A percentile compares a stretch with the other conserved stretches of the same genome.
Conservation (phyloP, 2,888 invertebrate species). For the Pandemis corylana region DNA sequence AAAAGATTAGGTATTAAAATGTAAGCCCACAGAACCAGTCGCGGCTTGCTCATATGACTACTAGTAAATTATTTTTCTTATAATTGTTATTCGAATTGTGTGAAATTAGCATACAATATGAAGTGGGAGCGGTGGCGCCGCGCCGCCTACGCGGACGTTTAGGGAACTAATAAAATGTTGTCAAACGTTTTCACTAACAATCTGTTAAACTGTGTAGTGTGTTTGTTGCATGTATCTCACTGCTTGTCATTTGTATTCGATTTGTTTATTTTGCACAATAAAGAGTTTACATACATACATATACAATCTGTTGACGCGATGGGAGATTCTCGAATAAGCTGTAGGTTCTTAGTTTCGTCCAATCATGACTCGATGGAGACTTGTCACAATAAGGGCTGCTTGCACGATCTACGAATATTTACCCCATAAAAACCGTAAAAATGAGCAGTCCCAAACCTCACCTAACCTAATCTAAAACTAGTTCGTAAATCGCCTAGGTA, state of each 20-base stretch:
- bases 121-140: constrained; percentile 67
- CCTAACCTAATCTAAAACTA: too few relatives aligned
- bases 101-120: constrained; percentile 81
- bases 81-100: constrained; percentile 76
- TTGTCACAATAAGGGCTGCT: too few relatives aligned
- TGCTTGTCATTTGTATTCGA: too few relatives aligned
- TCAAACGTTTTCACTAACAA: constrained; percentile 29
- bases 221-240: not conserved
- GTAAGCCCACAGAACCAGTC: constrained; percentile 58
- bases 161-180: constrained; percentile 46
- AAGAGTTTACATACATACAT: constrained; percentile 41
- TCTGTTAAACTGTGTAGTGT: constrained; percentile 3
- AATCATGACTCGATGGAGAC: not conserved
- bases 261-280: constrained; percentile 19
- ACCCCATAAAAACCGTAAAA: too few relatives aligned
- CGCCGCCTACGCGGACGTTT: constrained; percentile 60
- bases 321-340: too few relatives aligned
- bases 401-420: too few relatives aligned
- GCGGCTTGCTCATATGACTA: constrained; percentile 62
- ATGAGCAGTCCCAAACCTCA: too few relatives aligned
- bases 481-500: too few relatives aligned
- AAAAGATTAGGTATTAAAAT: constrained; percentile 48
- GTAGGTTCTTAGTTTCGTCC: not conserved
- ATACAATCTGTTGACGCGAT: constrained; percentile 1
- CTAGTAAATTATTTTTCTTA: constrained; percentile 70